Evolutionary conservation across 2,113 vertebrate species (phyloP), one percentile per base, ranked within the genome.

Genomic region (Podocnemis expansa): DNA sequence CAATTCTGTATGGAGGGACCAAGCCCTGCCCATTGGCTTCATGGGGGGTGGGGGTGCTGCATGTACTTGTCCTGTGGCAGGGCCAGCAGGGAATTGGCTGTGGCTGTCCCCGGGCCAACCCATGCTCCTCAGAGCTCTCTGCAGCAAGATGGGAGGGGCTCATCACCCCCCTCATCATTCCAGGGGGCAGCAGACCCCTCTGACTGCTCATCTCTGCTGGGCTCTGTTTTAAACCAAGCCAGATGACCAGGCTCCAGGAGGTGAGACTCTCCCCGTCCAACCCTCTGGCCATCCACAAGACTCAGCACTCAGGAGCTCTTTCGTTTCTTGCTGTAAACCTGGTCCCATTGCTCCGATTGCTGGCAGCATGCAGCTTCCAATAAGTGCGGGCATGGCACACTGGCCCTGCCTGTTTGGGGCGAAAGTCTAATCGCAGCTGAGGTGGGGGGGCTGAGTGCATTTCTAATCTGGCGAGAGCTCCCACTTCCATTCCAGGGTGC

Each of bases 391-490:
- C 21, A 24, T 55, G 47, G 47, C 47, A 47, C 47, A 10, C 7
- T 47, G 47, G 22, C 54, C 31, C 82, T 95, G 89, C 91, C 94
- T 96, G 95, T 90, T 93, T 88, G 93, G 95, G 95, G 95, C 95
- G 93, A 96, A 96, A 95, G 96, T 91, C 94, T 96, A 97, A 97
- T 95, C 94, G 91, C 8, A 31, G 97, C 96, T 95, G 0, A 0
- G 73, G 81, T 76, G n/a, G 10, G 47, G 47, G 47, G 47, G 47
- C 47, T 47, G 47, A 8, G 47, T 47, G 47, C 7, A 47, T 47
- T 47, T 47, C 47, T 47, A 47, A 47, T 6, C 47, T 10, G 10
- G 47, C 47, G 47, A 47, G 47, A 47, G 6, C 47, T 47, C 47
- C 47, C 47, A 47, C 47, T 10, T 47, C 47, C 47, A 47, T 10